Base-by-base conservation (phyloP, 92 coral and sea anemone species). In the Umimayanthus kanabou region DNA sequence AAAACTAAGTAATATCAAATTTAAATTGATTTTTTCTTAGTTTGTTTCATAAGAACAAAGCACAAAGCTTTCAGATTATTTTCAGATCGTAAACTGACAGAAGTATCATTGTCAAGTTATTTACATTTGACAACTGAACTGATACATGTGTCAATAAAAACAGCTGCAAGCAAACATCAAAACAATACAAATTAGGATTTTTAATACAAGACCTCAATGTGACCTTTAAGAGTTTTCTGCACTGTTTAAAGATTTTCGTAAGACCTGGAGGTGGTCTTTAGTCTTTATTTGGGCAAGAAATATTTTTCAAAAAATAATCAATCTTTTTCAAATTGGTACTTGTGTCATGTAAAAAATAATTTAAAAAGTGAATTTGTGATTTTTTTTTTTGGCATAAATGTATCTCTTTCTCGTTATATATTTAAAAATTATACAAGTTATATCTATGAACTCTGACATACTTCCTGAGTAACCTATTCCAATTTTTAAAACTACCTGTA, bases 61-160 rank as follows among this genome's bases (percentile, higher is more conserved):
- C 40, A 28, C 76, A 72, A 72, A 28, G 9, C 28, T 69, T 72
- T 72, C 16, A 72, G 39, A 49, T 50, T 11, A 79, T 26, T 79
- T 28, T 53, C n/a, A 50, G 20, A 50, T 79, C 13, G 33, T 50
- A 81, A 65, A 58, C 33, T 2, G 25, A 81, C 76, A 71, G 39
- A 61, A 11, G 53, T 80, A 80, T 79, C 82, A 47, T 4, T 50
- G 14, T 79, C 82, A 79, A 26, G 40, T n/a, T 49, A 80, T 80
- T 80, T 67, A 67, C 86, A 25, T 69, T 39, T 22, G 20, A 82
- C 75, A 53, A 53, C 25, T 29, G 67, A 50, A 5, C 58, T 79
- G 83, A 30, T 28, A 50, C 69, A 79, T 50, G 39, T 53, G 28
- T 61, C 40, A 79, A 14, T 26, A 79, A 75, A 33, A 30, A 75